These are phyloP conservation scores for Halcyon badia DNA, from an alignment of 2,797 vertebrate species.

Conservation along the genomic window DNA sequence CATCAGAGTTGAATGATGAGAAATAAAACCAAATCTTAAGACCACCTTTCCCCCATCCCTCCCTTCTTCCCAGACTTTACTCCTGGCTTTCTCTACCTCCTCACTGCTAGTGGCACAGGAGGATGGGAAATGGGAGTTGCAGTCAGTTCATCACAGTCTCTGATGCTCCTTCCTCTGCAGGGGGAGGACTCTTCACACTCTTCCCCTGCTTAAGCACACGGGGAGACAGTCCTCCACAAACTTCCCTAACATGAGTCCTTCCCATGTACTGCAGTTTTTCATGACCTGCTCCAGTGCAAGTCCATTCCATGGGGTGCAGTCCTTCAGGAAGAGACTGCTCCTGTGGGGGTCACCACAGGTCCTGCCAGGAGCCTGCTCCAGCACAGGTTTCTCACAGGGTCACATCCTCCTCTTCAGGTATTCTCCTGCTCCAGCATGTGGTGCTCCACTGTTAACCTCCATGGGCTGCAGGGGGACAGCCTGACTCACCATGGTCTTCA, in stretches of 20 bases:
- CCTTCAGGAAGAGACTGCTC: background rate
- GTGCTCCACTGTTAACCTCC: too few relatives aligned
- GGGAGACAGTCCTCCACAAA: too few relatives aligned
- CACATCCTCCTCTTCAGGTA: background rate
- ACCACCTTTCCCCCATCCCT: background rate
- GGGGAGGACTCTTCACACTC: too few relatives aligned
- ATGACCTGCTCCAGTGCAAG: too few relatives aligned
- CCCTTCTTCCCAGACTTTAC: background rate
- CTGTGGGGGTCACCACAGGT: background rate
- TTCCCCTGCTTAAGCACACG: too few relatives aligned
- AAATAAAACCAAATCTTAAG: background rate
- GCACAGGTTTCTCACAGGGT: background rate
- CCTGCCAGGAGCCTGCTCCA: background rate
- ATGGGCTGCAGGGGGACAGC: background rate
- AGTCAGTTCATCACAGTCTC: too few relatives aligned
- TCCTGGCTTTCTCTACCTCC: background rate
- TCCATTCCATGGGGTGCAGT: too few relatives aligned
- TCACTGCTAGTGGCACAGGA: accelerated
- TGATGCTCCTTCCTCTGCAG: too few relatives aligned
- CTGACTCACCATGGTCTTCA: too few relatives aligned
- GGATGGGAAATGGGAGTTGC: background rate
- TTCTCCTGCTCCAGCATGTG: too few relatives aligned
- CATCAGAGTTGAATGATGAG: background rate
- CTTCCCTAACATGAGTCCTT: too few relatives aligned
- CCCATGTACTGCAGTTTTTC: too few relatives aligned